Evolutionary conservation across 1,140 invertebrate species (phyloP).

Genomic region (Agrilus planipennis): DNA sequence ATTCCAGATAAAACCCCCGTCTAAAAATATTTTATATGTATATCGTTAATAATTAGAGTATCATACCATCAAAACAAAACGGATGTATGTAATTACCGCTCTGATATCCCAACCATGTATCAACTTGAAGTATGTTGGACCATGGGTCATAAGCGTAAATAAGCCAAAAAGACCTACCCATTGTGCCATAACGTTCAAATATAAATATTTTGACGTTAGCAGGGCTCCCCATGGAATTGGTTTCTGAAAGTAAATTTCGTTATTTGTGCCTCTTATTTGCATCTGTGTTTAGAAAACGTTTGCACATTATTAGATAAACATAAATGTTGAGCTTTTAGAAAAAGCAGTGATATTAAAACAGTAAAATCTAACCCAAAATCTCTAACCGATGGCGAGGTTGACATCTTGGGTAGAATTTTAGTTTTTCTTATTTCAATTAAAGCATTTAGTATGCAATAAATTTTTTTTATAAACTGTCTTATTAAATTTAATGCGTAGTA

Average conservation of each 20-base stretch:
- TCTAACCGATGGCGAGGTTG: too few species aligned
- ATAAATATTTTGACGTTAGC: conserved; percentile 59
- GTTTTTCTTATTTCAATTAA: too few species aligned
- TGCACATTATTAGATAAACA: too few species aligned
- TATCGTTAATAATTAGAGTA: neutral
- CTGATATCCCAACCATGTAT: conserved; percentile 72
- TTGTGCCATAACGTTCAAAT: conserved; percentile 64
- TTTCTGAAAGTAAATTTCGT: conserved; percentile 27
- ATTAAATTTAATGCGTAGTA: too few species aligned
- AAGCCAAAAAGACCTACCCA: conserved; percentile 77
- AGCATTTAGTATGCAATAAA: too few species aligned
- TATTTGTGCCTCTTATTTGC: too few species aligned
- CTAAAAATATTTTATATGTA: conserved; percentile 33
- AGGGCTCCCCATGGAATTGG: conserved; percentile 63
- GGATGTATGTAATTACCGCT: conserved; percentile 48
- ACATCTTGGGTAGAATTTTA: too few species aligned
- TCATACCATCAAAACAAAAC: conserved; percentile 6
- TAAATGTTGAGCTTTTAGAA: too few species aligned
- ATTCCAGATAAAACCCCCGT: conserved; percentile 51
- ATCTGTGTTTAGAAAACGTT: too few species aligned
- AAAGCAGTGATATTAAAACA: too few species aligned
- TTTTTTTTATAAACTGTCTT: too few species aligned
- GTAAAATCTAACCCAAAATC: too few species aligned
- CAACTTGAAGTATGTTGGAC: conserved; percentile 75
- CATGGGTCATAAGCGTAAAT: conserved; percentile 71